Conservation (phyloP, 1,140 invertebrate genomes). For the Megalopta genalis region DNA sequence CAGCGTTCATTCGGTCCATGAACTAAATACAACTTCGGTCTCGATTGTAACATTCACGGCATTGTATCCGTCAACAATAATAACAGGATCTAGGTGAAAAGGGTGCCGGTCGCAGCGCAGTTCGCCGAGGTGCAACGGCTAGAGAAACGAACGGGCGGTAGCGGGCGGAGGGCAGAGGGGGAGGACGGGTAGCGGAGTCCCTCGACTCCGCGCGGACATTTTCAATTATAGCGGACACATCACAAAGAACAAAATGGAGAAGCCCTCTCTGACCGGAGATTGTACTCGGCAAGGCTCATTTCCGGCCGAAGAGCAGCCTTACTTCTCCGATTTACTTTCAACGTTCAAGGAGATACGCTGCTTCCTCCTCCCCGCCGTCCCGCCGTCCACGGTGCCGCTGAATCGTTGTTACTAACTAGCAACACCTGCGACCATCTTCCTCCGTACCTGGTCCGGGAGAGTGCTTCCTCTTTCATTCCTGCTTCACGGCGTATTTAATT, state of each 20-base stretch:
- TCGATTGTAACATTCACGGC: conserved; percentile 3
- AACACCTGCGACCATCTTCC: conserved; percentile 58
- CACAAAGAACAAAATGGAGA: conserved; percentile 39
- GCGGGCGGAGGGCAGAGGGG: too few relatives aligned
- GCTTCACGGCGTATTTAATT: conserved; percentile 58
- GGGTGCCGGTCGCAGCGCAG: background rate
- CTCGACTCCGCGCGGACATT: conserved; percentile 26
- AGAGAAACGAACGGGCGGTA: background rate
- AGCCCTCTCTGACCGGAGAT: conserved; percentile 47
- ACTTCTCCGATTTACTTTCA: conserved; percentile 50
- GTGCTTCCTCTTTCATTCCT: conserved; percentile 30
- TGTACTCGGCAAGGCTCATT: conserved; percentile 45
- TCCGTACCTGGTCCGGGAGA: conserved; percentile 9
- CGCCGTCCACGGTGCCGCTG: background rate
- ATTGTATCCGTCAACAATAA: conserved; percentile 22
- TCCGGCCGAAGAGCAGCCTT: conserved; percentile 31
- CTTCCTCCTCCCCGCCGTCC: background rate
- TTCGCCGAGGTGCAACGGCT: background rate
- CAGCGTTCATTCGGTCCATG: background rate
- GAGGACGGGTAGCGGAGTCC: background rate
- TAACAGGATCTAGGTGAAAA: conserved; percentile 11
- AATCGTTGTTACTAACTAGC: conserved; percentile 42
- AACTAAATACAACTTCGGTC: conserved; percentile 8
- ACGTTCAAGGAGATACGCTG: conserved; percentile 25
- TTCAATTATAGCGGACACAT: conserved; percentile 47